These are phyloP conservation scores for Rhynchopsitta pachyrhyncha DNA, from an alignment of 2,113 vertebrate species.

Conservation along the genomic window DNA sequence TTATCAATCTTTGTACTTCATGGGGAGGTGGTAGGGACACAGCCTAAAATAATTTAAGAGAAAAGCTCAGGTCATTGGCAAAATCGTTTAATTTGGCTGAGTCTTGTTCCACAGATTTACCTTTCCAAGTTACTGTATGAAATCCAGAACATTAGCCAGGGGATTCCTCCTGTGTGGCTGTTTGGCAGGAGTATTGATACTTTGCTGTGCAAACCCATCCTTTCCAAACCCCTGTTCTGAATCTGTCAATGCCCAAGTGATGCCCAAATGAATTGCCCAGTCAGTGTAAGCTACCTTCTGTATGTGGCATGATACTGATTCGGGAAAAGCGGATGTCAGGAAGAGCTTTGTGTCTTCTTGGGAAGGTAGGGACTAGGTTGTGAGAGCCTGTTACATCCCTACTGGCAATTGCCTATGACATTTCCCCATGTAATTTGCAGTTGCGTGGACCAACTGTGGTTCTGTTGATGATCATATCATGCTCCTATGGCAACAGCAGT, in stretches of 20 bases:
- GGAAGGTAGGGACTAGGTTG: background rate
- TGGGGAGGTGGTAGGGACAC: background rate
- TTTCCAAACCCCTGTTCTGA: background rate
- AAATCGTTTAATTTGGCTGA: background rate
- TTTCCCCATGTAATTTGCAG: background rate
- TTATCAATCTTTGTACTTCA: background rate
- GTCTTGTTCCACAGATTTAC: background rate
- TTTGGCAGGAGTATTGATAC: background rate
- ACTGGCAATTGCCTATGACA: background rate
- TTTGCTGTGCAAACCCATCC: background rate
- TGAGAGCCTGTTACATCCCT: background rate
- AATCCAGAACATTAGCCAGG: background rate
- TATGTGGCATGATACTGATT: background rate
- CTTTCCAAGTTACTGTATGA: background rate
- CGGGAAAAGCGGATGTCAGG: rapidly evolving
- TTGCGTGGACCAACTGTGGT: background rate
- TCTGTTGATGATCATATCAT: background rate
- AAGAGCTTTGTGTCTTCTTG: background rate
- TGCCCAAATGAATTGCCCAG: background rate
- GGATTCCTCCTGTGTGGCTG: background rate
- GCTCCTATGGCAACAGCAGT: background rate
- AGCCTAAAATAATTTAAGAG: background rate
- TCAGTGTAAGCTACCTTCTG: background rate
- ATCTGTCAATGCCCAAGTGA: background rate
- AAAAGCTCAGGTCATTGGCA: background rate